Base-by-base conservation (phyloP, 2,888 invertebrate genomes). In the Ophonus ardosiacus region DNA sequence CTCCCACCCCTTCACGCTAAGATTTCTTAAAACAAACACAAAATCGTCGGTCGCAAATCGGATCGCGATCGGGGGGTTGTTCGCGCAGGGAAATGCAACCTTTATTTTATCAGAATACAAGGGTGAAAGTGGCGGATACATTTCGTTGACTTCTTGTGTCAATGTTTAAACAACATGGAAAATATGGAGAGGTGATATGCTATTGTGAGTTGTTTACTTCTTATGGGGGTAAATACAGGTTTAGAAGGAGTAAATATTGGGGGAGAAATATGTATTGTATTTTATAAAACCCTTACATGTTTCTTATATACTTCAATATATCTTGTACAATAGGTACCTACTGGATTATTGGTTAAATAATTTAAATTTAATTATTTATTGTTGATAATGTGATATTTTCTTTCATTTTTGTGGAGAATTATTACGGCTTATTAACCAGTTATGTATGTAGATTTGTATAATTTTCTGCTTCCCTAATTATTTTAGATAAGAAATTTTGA, bases 1-100 rank as follows among this genome's bases (percentile, higher is more conserved):
- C 59, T 84, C 51, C 43, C 51, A 40, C 61, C 80, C 61, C 57
- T 57, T 57, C 31, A 13, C 80, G 65, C 56, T 24, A 74, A 82
- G 71, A 82, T 82, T 82, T 82, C 57, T 63, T 82, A 82, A 82
- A 82, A 82, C 82, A 82, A 82, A 82, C 82, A 82, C 74, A 59
- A 71, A 81, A 81, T 81, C 81, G 81, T 81, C 68, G 81, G 81
- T 81, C 71, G 81, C 71, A 81, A 81, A 68, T 71, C 68, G 81
- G 51, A 68, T 71, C 68, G 31, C 17, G 43, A 51, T 51, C 43
- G 57, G 57, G 81, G 7, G 56, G 68, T 15, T 43, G 15, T 10
- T 21, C 24, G 8, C 74, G 15, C 76, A 78, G 21, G 15, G 63
- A 56, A 84, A 56, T 65, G 18, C 21, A 24, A 43, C 24, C 78